A percentile compares a stretch with the other conserved stretches of the same genome.
Evolutionary conservation across 2,888 invertebrate species (phyloP).

Genomic region (Epicampocera succincta): DNA sequence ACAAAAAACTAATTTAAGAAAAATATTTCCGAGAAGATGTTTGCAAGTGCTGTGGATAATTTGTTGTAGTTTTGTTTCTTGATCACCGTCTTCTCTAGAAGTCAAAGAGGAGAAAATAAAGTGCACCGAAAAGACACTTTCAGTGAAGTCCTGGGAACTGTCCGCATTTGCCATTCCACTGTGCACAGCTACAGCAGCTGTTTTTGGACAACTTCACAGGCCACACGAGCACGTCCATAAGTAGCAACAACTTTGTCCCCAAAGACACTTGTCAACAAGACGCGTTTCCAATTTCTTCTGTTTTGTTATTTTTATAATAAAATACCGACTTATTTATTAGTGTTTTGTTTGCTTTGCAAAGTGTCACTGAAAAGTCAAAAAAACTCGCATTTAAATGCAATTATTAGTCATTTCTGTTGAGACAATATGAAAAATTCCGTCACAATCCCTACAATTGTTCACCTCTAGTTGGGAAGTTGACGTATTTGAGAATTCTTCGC

Average conservation of each 20-base stretch:
- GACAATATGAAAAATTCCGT: background rate
- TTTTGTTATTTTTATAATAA: conserved; percentile 25
- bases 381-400: too few species aligned
- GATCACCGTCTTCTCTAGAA: too few species aligned
- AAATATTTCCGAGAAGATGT: conserved; percentile 4
- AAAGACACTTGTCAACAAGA: conserved; percentile 49
- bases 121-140: too few species aligned
- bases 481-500: conserved; percentile 36
- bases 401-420: conserved; percentile 27
- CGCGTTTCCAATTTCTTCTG: conserved; percentile 45
- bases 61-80: too few species aligned
- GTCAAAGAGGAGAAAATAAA: too few species aligned
- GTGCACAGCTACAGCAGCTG: background rate
- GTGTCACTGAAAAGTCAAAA: conserved; percentile 6
- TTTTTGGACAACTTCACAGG: conserved; percentile 2
- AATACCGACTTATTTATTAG: background rate
- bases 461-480: conserved; percentile 11
- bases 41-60: too few species aligned
- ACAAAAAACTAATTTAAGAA: background rate
- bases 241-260: conserved; percentile 6
- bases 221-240: background rate
- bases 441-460: conserved; percentile 1
- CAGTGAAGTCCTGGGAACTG: too few species aligned
- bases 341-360: conserved; percentile 28
- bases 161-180: too few species aligned